Conservation (phyloP, 2,113 vertebrate species). For the Probosciger aterrimus region DNA sequence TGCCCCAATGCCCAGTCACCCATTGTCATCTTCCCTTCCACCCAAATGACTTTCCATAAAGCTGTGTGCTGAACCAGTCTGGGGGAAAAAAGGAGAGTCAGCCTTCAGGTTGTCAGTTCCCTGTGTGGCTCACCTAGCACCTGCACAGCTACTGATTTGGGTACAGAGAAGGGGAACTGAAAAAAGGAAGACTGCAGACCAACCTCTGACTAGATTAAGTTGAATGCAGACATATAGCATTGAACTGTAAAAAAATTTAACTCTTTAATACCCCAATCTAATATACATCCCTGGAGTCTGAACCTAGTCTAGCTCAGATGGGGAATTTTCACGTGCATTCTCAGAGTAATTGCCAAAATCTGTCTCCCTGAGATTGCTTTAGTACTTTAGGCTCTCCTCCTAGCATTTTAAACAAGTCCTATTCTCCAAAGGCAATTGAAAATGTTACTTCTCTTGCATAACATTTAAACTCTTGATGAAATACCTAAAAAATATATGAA, state of each 20-base stretch:
- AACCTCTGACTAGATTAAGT: not conserved
- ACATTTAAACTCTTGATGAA: not conserved
- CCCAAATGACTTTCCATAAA: not conserved
- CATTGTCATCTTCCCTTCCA: not conserved
- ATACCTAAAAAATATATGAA: not conserved
- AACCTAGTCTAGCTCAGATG: not conserved
- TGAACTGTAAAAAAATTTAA: not conserved
- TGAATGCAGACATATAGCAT: not conserved
- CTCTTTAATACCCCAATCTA: not conserved
- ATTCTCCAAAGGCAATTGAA: not conserved
- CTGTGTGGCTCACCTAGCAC: not conserved
- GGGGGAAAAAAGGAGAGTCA: not conserved
- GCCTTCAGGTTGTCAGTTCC: not conserved
- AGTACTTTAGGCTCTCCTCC: not conserved
- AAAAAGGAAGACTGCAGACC: not conserved
- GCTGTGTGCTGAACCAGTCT: not conserved
- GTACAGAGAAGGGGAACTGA: not conserved
- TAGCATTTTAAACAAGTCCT: not conserved
- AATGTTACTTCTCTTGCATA: not conserved
- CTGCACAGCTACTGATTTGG: not conserved
- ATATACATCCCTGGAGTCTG: not conserved
- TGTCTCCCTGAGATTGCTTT: not conserved
- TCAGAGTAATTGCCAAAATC: not conserved
- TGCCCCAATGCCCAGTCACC: not conserved
- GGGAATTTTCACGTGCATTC: not conserved